These are phyloP conservation scores for Sebastes minor DNA, from an alignment of 2,797 vertebrate genomes.

Conservation along the genomic window DNA sequence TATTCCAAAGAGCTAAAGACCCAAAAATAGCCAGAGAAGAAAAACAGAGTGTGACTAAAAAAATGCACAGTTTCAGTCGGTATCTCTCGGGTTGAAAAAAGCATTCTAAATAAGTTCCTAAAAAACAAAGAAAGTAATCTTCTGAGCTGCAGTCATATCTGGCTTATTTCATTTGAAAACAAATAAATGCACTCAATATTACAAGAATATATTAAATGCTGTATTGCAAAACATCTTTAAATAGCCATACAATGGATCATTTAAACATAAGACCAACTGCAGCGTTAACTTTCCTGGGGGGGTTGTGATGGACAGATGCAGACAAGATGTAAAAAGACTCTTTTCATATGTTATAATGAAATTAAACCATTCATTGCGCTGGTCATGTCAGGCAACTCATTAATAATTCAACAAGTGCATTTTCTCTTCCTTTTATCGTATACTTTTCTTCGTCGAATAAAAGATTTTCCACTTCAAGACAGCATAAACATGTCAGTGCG, in stretches of 20 bases:
- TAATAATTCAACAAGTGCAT: constrained; percentile 38
- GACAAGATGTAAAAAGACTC: not conserved
- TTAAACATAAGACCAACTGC: not conserved
- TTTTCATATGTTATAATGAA: constrained; percentile 26
- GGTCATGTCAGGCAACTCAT: not conserved
- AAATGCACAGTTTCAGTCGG: no score
- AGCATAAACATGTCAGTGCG: constrained; percentile 14
- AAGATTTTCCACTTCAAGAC: constrained; percentile 33
- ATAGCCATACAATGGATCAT: not conserved
- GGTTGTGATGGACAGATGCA: not conserved
- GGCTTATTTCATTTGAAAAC: no score
- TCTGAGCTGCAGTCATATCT: not conserved
- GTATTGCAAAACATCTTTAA: not conserved
- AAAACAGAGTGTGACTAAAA: not conserved
- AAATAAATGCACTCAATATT: not conserved
- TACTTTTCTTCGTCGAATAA: constrained; percentile 12
- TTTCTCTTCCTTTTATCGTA: constrained; percentile 23
- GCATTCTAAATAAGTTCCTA: not conserved
- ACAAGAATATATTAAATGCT: not conserved
- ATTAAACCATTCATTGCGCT: constrained; percentile 16
- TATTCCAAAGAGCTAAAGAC: not conserved
- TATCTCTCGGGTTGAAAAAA: no score
- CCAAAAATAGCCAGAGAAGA: not conserved
- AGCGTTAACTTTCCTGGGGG: not conserved
- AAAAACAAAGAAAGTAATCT: accelerated